phyloP scores from a whole-genome alignment of 2,113 vertebrate species.

The Columba livia region DNA sequence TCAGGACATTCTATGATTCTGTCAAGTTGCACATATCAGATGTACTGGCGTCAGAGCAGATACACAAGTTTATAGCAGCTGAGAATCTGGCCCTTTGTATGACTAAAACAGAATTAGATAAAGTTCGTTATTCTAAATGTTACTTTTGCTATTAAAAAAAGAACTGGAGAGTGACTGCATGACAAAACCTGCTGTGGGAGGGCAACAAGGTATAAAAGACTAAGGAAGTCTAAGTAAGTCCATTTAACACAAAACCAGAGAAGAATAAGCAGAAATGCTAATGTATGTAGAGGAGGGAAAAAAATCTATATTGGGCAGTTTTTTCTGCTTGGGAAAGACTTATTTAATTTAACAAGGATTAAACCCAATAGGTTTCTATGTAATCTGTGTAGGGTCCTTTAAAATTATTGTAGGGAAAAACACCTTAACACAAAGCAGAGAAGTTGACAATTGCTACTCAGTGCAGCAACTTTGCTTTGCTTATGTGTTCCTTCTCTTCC shows the following conservation, averaged over 20 bases:
- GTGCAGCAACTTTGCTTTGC: not conserved
- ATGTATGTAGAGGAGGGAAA: not conserved
- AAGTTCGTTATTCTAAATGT: slow-evolving; percentile 47
- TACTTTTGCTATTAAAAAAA: slow-evolving; percentile 26
- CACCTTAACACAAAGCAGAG: accelerated
- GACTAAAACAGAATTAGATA: slow-evolving; percentile 14
- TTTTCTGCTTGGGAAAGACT: not conserved
- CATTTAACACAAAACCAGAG: not conserved
- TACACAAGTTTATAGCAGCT: not conserved
- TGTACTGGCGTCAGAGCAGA: not conserved
- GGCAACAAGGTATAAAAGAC: slow-evolving; percentile 1
- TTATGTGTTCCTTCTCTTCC: not conserved
- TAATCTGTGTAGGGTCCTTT: not conserved
- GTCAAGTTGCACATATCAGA: not conserved
- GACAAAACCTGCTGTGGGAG: slow-evolving; percentile 39
- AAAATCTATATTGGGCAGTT: not conserved
- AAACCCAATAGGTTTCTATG: not conserved
- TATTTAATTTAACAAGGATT: not conserved
- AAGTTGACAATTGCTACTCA: not conserved
- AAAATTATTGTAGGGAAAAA: not conserved
- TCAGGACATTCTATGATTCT: too few relatives aligned
- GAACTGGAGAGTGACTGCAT: not conserved
- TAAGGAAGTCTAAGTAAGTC: slow-evolving; percentile 34
- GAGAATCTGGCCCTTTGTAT: not conserved
- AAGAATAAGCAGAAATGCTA: not conserved